Percentiles rank a stretch among this genome's conserved stretches.
These are phyloP conservation scores for Sebastolobus altivelis DNA, from an alignment of 2,797 vertebrate genomes.

Conservation along the genomic window DNA sequence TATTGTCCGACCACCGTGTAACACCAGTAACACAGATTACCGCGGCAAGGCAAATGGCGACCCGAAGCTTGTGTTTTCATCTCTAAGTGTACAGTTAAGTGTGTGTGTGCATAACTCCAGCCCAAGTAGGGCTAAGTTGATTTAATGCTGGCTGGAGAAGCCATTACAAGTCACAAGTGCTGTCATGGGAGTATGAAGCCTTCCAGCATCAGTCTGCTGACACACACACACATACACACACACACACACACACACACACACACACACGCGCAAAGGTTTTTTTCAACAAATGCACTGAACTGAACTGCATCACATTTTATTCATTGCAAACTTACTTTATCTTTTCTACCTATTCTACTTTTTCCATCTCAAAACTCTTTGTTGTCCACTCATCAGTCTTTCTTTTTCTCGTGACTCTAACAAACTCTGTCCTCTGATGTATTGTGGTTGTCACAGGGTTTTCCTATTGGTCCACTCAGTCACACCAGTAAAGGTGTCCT, in stretches of 20 bases:
- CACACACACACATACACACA: background rate
- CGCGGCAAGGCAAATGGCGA: too few species aligned
- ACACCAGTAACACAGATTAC: too few species aligned
- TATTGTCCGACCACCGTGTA: too few species aligned
- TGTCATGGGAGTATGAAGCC: background rate
- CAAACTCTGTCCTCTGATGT: conserved; percentile 3
- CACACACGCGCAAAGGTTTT: background rate
- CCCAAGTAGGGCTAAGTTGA: background rate
- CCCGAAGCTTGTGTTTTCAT: background rate
- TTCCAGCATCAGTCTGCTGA: background rate
- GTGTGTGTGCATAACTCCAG: background rate
- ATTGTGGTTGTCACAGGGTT: background rate
- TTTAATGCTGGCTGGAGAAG: conserved; percentile 4
- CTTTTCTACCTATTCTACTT: too few species aligned
- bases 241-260: background rate
- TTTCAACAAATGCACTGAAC: background rate
- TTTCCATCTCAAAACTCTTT: too few species aligned
- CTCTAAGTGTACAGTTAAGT: too few species aligned
- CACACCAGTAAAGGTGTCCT: conserved; percentile 21
- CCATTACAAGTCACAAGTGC: conserved; percentile 5
- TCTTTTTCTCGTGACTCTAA: conserved; percentile 14
- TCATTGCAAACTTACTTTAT: background rate
- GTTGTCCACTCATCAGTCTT: background rate
- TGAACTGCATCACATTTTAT: background rate
- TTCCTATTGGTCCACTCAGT: conserved; percentile 8